Evolutionary conservation across 64 coral and sea anemone species (phyloP).

Genomic region (Pocillopora damicornis): DNA sequence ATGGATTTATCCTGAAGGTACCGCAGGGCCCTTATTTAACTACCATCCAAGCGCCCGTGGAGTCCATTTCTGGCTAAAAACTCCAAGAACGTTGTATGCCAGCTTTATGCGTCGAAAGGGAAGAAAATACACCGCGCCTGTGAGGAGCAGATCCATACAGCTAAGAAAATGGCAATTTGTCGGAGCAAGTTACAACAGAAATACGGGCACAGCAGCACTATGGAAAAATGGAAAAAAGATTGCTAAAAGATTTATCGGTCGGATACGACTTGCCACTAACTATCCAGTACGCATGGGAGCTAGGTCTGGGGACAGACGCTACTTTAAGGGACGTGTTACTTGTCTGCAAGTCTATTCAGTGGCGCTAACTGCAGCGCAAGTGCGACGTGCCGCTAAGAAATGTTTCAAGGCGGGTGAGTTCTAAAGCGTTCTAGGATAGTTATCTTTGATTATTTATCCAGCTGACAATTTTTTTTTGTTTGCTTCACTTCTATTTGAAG

Average conservation of each 20-base stretch:
- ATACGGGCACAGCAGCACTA: constrained; percentile 18
- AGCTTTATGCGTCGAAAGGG: constrained; percentile 28
- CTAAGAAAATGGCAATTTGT: constrained; percentile 58
- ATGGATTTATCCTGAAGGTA: constrained; percentile 45
- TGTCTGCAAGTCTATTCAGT: constrained; percentile 50
- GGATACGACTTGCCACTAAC: constrained; percentile 46
- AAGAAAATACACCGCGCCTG: constrained; percentile 11
- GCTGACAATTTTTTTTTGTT: no score
- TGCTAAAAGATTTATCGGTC: constrained; percentile 22
- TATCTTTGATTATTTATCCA: neutral
- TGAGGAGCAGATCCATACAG: constrained; percentile 3
- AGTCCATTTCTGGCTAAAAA: constrained; percentile 38
- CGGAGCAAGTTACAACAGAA: constrained; percentile 33
- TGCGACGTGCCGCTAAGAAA: constrained; percentile 12
- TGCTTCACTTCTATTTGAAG: no score
- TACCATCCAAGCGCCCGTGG: constrained; percentile 48
- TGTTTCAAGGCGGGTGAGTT: constrained; percentile 28
- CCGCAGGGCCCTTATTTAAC: constrained; percentile 54
- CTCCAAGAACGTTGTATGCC: constrained; percentile 24
- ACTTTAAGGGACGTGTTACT: constrained; percentile 53
- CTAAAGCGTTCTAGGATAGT: neutral
- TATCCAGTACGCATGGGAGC: constrained; percentile 62
- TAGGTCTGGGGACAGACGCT: constrained; percentile 23
- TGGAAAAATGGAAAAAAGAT: constrained; percentile 49
- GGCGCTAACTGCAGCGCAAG: constrained; percentile 31